phyloP scores from a whole-genome alignment of 2,113 vertebrate genomes.

The Nipponia nippon region DNA sequence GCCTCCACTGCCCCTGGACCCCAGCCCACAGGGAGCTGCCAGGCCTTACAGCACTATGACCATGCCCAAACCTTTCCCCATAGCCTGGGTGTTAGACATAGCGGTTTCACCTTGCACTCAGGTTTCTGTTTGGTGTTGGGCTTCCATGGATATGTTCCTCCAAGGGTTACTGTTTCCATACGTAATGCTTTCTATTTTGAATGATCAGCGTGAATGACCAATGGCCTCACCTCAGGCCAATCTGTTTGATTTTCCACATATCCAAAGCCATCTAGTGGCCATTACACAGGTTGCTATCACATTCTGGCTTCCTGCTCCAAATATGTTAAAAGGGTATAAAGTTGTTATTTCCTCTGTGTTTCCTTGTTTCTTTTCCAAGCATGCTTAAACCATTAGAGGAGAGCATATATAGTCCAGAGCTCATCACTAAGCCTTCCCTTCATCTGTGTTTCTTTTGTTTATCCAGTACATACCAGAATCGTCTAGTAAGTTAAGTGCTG shows the following conservation, averaged over 20 bases:
- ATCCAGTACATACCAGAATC: not conserved
- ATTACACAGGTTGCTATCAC: not conserved
- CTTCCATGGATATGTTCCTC: not conserved
- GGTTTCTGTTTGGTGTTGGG: not conserved
- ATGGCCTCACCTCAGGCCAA: not conserved
- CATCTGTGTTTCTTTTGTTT: not conserved
- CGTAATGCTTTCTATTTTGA: not conserved
- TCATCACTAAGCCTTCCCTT: not conserved
- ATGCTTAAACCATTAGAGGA: not conserved
- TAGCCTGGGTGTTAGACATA: not conserved
- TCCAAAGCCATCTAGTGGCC: not conserved
- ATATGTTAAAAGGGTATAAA: not conserved
- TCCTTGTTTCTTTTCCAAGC: not conserved
- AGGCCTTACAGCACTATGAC: not conserved
- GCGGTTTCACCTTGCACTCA: not conserved
- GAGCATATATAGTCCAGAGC: not conserved
- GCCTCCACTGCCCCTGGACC: accelerated
- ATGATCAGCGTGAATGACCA: not conserved
- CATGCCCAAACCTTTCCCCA: not conserved
- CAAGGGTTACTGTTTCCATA: not conserved
- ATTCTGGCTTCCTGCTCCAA: not conserved
- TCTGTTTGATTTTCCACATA: not conserved
- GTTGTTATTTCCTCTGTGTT: not conserved
- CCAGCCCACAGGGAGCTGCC: not conserved
- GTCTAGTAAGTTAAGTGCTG: not conserved